Base-by-base conservation (phyloP, 2,888 invertebrate species). In the Laspeyria flexula region DNA sequence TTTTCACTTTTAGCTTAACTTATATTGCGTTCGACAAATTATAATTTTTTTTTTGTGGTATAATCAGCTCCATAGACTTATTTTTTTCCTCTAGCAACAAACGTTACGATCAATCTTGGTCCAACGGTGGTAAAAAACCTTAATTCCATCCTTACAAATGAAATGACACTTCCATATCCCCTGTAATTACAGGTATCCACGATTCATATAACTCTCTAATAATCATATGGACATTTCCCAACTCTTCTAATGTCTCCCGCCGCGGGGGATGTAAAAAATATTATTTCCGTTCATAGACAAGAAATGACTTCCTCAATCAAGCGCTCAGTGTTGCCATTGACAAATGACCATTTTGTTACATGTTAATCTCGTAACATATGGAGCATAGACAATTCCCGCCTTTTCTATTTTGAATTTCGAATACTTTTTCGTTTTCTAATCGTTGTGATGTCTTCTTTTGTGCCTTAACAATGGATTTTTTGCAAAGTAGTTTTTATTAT, bases 241-340 rank as follows among this genome's bases (percentile, higher is more conserved):
- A 68, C 69, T 73, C 77, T 71, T 80, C 79, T 88, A 87, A 89
- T 87, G 82, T 76, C 81, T 80, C 81, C 73, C 75, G 58, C 79
- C 62, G 63, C 56, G 58, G 65, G 69, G 81, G 83, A 85, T 87
- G 83, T 83, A 82, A 89, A 86, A 91, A 88, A 85, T 81, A 82
- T 81, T 85, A 87, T 91, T 88, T 92, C 92, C 92, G 90, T 81
- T 87, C 79, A 79, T 79, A 83, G 75, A 81, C 79, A 78, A 86
- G 88, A 90, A 90, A 91, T 89, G 76, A 88, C 92, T 92, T 92
- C 92, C 92, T 90, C 90, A 92, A 92, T 92, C 92, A 92, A 86
- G 75, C 74, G 57, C 66, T 65, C 76, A 76, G 71, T 72, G 75
- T 71, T 63, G 60, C 75, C 79, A 81, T 86, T 91, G 92, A 91